Conservation (phyloP, 2,113 vertebrate species). For the Sphaerodactylus townsendi region DNA sequence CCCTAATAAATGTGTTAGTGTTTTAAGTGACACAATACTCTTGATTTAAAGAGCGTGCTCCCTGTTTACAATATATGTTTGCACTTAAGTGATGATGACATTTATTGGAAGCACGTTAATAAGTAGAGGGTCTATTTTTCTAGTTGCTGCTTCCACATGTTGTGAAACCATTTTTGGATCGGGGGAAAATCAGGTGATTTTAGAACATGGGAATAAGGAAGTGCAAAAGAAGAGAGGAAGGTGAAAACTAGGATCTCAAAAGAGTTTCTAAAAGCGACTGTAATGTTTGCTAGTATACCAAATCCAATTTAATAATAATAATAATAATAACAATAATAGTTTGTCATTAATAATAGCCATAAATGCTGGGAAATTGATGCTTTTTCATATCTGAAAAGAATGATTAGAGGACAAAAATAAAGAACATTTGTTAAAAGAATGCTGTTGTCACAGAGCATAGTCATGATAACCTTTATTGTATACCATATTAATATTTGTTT, state of each 20-base stretch:
- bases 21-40: not conserved
- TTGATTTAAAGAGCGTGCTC: not conserved
- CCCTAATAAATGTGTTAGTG: too few species aligned
- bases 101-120: not conserved
- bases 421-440: slow-evolving; percentile 39
- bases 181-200: not conserved
- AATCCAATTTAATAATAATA: too few species aligned
- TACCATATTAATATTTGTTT: slow-evolving; percentile 38
- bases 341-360: not conserved
- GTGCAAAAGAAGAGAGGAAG: not conserved
- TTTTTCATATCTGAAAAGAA: not conserved
- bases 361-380: not conserved
- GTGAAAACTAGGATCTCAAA: not conserved
- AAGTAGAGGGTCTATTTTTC: not conserved
- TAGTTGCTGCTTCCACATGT: not conserved
- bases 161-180: not conserved
- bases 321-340: too few species aligned
- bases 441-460: slow-evolving; percentile 39
- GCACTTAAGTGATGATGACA: not conserved
- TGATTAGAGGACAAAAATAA: slow-evolving; percentile 20
- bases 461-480: slow-evolving; percentile 36
- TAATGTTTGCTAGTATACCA: not conserved
- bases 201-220: not conserved
- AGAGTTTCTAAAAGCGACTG: not conserved
- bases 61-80: not conserved